Conservation (phyloP, 1,140 invertebrate species). For the Mesaphorura yosii region DNA sequence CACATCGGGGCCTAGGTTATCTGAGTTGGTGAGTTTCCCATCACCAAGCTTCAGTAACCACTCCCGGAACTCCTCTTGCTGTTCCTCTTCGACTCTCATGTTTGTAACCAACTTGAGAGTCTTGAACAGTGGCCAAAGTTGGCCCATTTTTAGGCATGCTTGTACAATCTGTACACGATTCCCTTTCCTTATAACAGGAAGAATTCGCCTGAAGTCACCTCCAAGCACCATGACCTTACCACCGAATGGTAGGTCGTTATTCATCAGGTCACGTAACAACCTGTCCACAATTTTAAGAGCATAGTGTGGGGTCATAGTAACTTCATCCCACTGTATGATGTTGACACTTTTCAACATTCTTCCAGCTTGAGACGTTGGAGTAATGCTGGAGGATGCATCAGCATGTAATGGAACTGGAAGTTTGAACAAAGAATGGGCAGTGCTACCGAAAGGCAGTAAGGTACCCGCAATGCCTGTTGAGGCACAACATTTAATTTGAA, state of each 20-base stretch:
- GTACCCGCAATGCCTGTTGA: conserved; percentile 25
- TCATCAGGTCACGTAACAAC: conserved; percentile 2
- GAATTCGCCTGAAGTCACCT: conserved; percentile 24
- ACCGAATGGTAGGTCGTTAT: conserved; percentile 9
- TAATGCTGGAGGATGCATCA: not conserved
- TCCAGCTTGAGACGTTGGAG: not conserved
- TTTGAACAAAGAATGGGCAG: conserved; percentile 20
- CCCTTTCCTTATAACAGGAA: conserved; percentile 24
- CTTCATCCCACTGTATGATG: conserved; percentile 17
- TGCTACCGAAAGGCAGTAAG: conserved; percentile 15
- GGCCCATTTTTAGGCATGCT: not conserved
- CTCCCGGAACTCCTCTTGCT: not conserved
- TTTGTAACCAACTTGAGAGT: conserved; percentile 3
- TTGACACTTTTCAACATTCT: not conserved
- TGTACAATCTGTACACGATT: conserved; percentile 9
- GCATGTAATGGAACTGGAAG: conserved; percentile 1
- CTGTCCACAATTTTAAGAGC: not conserved
- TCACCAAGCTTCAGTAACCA: conserved; percentile 15
- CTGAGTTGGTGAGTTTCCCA: not conserved
- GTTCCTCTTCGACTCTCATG: conserved; percentile 4
- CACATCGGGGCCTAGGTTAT: not conserved
- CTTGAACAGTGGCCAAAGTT: not conserved
- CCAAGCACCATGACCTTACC: conserved; percentile 16
- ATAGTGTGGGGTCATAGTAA: conserved; percentile 2
- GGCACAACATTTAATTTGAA: conserved; percentile 8